Conservation (phyloP, 2,113 vertebrate species). For the Sylvietta virens region DNA sequence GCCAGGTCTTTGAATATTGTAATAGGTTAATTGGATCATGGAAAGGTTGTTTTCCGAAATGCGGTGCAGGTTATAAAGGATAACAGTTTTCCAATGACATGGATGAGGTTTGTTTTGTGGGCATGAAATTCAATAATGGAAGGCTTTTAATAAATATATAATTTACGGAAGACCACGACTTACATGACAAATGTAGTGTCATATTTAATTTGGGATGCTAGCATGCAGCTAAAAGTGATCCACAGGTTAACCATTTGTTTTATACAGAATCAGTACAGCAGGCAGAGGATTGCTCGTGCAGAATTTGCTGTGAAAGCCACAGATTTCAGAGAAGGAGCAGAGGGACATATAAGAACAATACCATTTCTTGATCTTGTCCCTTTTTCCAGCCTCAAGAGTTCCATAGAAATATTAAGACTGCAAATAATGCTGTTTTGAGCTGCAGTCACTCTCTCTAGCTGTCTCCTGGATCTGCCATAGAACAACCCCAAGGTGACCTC, state of each 20-base stretch:
- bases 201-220: constrained; percentile 64
- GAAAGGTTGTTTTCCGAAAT: constrained; percentile 42
- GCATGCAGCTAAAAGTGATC: constrained; percentile 37
- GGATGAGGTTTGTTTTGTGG: constrained; percentile 51
- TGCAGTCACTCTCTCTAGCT: constrained; percentile 12
- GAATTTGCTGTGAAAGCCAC: background rate
- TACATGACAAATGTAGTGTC: constrained; percentile 60
- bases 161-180: constrained; percentile 37
- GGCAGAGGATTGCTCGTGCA: background rate
- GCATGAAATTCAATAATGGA: constrained; percentile 59
- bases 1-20: constrained; percentile 54
- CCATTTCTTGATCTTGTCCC: background rate
- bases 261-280: accelerated
- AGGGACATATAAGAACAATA: background rate
- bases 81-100: constrained; percentile 56
- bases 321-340: background rate
- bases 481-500: constrained; percentile 39
- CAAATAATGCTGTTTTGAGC: constrained; percentile 21
- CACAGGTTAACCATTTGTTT: constrained; percentile 54
- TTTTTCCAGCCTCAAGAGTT: constrained; percentile 19
- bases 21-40: constrained; percentile 67
- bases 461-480: background rate
- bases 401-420: constrained; percentile 39
- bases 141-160: constrained; percentile 68
- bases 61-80: constrained; percentile 18